Conservation (phyloP, 2,888 invertebrate species). For the Mythimna pallens region DNA sequence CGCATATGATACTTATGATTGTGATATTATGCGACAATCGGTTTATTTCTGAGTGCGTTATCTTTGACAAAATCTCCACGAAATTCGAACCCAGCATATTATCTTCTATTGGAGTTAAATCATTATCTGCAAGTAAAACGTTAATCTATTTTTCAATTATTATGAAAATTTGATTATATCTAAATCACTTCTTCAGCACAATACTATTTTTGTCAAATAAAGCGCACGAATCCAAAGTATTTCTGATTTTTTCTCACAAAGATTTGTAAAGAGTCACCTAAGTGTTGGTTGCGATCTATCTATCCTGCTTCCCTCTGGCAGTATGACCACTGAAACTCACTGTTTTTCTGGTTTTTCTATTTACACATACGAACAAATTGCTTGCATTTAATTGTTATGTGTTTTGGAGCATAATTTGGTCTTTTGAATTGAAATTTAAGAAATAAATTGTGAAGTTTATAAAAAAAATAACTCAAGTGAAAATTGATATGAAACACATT, state of each 20-base stretch:
- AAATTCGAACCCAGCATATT: neutral
- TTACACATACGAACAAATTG: constrained; percentile 75
- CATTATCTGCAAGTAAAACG: constrained; percentile 34
- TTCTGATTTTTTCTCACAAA: constrained; percentile 35
- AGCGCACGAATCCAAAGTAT: constrained; percentile 47
- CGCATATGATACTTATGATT: constrained; percentile 42
- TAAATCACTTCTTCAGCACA: constrained; percentile 12
- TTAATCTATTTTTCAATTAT: neutral
- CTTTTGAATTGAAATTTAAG: constrained; percentile 27
- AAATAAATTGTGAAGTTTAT: neutral
- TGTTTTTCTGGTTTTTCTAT: constrained; percentile 76
- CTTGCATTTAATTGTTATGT: constrained; percentile 83
- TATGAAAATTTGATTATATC: neutral
- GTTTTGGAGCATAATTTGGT: constrained; percentile 76
- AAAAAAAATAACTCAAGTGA: neutral
- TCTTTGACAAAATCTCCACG: constrained; percentile 46
- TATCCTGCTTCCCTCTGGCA: constrained; percentile 82
- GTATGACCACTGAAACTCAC: constrained; percentile 72
- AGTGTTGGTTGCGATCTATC: constrained; percentile 77
- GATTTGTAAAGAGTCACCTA: constrained; percentile 78
- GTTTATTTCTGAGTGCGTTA: constrained; percentile 44
- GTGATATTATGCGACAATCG: constrained; percentile 12
- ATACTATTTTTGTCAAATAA: constrained; percentile 51
- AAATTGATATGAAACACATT: neutral
- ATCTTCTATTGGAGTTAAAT: constrained; percentile 18